Evolutionary conservation across 1,140 invertebrate genomes (phyloP), one percentile per base, ranked within the genome.

Genomic region (Brachionus rotundiformis): DNA sequence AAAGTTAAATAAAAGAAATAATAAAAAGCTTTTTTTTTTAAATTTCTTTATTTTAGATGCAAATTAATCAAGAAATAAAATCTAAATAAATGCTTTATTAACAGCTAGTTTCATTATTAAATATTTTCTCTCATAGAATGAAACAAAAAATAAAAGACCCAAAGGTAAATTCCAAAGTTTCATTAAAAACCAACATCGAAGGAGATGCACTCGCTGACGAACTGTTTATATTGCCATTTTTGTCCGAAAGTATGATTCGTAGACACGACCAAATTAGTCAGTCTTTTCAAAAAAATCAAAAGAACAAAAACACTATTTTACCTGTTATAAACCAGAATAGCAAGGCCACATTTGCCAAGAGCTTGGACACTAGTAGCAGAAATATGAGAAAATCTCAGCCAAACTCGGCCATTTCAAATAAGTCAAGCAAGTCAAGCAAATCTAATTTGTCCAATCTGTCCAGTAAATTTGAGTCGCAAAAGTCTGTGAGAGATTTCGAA

Each of bases 61-160:
- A 68, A 68, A 68, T 68, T 68, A 33, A 36, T 36, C 27, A 19
- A 68, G 31, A 68, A 68, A 68, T 8, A 68, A 19, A 19, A 8
- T 33, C 29, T 19, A 33, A 19, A 33, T n/a, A 68, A 68, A 36
- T 31, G 11, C n/a, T 63, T 63, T 63, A 23, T 29, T 19, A 36
- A 68, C 29, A 68, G 63, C 63, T 68, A 65, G 29, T 31, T 65
- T 65, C 13, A 65, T n/a, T n/a, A n/a, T n/a, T 29, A 65, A 65
- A 65, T 33, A 65, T 31, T 31, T 65, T 65, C n/a, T n/a, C n/a
- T 65, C n/a, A 73, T 13, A 73, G 41, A 73, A 73, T 73, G 39
- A 73, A 73, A 73, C 36, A 41, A 73, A 73, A 73, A 73, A n/a
- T 68, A 68, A 68, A 68, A 68, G 63, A 68, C 63, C 63, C 63